Conservation (phyloP, 2,113 vertebrate species). For the Cygnus buccinator region DNA sequence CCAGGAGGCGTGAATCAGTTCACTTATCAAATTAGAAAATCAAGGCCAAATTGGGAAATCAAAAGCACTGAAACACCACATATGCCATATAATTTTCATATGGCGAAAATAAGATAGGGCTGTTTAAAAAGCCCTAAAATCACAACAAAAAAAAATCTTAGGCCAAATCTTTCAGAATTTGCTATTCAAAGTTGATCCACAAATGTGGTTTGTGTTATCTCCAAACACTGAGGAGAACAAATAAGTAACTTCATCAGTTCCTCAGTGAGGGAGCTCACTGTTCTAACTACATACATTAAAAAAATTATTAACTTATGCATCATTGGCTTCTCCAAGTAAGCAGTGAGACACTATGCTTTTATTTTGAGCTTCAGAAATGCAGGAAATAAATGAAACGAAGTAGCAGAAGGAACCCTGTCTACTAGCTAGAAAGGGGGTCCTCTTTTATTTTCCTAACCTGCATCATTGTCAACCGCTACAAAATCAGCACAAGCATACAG, state of each 20-base stretch:
- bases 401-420: background rate
- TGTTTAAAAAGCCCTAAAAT: background rate
- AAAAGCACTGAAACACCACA: background rate
- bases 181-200: background rate
- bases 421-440: background rate
- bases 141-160: background rate
- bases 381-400: background rate
- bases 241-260: background rate
- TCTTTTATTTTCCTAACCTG: background rate
- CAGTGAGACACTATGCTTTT: background rate
- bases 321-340: background rate
- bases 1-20: background rate
- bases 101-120: background rate
- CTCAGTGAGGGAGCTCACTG: background rate
- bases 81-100: background rate
- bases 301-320: background rate
- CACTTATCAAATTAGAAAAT: background rate
- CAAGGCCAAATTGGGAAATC: background rate
- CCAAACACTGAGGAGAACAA: background rate
- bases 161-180: background rate
- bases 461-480: background rate
- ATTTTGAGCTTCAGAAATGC: background rate
- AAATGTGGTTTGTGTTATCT: background rate
- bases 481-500: background rate
- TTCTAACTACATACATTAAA: background rate